A percentile compares a stretch with the other conserved stretches of the same genome.
These are phyloP conservation scores for Herpetotheres cachinnans DNA, from an alignment of 2,113 vertebrate species.

Conservation along the genomic window DNA sequence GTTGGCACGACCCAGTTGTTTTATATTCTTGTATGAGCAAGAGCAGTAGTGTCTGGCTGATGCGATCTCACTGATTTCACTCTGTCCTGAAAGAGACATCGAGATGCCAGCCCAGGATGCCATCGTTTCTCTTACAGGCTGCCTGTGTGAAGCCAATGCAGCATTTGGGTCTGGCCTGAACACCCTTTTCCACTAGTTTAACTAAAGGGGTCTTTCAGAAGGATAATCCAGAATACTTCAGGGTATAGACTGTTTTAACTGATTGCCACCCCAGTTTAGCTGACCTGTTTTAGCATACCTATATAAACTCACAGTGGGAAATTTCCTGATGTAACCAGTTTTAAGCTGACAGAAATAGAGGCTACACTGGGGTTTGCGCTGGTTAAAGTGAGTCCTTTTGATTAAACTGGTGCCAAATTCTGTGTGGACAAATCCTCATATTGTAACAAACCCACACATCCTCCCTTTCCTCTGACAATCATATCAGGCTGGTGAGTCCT, in stretches of 20 bases:
- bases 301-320: neutral
- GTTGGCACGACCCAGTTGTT: neutral
- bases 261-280: neutral
- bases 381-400: constrained; percentile 53
- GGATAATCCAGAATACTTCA: neutral
- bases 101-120: neutral
- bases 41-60: neutral
- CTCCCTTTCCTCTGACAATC: constrained; percentile 66
- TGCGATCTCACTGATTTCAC: neutral
- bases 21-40: neutral
- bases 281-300: neutral
- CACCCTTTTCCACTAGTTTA: neutral
- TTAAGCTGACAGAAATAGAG: constrained; percentile 50
- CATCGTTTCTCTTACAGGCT: neutral
- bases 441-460: constrained; percentile 64
- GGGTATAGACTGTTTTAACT: neutral
- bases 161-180: neutral
- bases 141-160: neutral
- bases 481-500: constrained; percentile 69
- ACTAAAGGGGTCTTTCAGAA: neutral
- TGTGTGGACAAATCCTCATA: constrained; percentile 66
- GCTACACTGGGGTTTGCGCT: constrained; percentile 49
- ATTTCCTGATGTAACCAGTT: constrained; percentile 27
- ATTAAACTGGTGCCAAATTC: constrained; percentile 67
- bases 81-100: neutral